Base-by-base conservation (phyloP, 1,140 invertebrate species). In the Neodiprion fabricii region DNA sequence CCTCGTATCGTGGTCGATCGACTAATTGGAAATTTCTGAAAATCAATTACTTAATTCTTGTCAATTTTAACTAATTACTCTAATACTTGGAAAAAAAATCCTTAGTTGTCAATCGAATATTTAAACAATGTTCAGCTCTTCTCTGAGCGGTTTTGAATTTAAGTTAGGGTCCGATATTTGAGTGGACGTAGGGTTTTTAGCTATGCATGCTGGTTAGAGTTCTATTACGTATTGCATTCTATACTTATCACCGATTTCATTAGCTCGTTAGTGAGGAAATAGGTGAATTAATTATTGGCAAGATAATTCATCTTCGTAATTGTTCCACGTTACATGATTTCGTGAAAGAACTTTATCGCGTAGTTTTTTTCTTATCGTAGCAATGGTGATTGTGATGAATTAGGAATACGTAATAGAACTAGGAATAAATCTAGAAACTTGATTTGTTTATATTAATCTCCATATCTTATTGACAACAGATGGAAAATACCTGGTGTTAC, bases 401-500 rank as follows among this genome's bases (percentile, higher is more conserved):
- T 40, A 40, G 28, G 28, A 40, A 70, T 48, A 21, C n/a, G 53
- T 61, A 61, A 61, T 61, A 61, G 11, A 61, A 17, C n/a, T 61
- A 4, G 11, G 7, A 61, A 61, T 61, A 9, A 4, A 61, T 14
- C n/a, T 61, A 17, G n/a, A 17, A 48, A 11, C 47, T 69, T 23
- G 21, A 14, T 69, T n/a, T 28, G 5, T 69, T 69, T 11, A 23
- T 14, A 77, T 21, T 82, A 80, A 80, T 71, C 28, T 53, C 0
- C 71, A 40, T 21, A 47, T 40, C 53, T 72, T 74, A 70, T 74
- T 53, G 72, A 48, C 78, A 76, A 9, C 89, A 97, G 96, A 97
- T 89, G 96, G 96, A 78, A 97, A 97, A 92, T 98, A 97, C 87
- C 91, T 98, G 84, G 96, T 97, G 48, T 88, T 97, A 74, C 96